These are phyloP conservation scores for Synchiropus splendidus DNA, from an alignment of 2,113 vertebrate species.

Conservation along the genomic window DNA sequence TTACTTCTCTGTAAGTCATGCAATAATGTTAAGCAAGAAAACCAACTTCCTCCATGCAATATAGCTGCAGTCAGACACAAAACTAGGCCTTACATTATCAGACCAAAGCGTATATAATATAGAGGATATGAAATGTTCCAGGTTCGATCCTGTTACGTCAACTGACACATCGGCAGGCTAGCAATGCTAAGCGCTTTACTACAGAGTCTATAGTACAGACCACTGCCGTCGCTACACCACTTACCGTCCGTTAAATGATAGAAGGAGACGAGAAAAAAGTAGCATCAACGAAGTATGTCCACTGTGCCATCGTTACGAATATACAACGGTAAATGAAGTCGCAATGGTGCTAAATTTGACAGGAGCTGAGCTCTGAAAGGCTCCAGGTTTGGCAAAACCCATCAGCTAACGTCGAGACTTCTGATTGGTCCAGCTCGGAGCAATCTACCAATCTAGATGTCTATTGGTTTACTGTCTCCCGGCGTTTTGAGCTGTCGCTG, in stretches of 20 bases:
- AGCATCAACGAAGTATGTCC: constrained; percentile 22
- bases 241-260: constrained; percentile 69
- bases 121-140: no score
- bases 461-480: constrained; percentile 40
- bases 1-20: no score
- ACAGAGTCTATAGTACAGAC: background rate
- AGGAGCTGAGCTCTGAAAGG: constrained; percentile 4
- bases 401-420: constrained; percentile 17
- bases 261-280: constrained; percentile 19
- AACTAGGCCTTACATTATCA: no score
- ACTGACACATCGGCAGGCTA: constrained; percentile 36
- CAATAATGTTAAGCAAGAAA: no score
- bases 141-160: constrained; percentile 6
- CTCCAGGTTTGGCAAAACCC: constrained; percentile 16
- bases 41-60: no score
- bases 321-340: no score
- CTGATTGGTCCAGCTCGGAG: constrained; percentile 43
- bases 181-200: background rate
- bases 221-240: constrained; percentile 2
- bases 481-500: no score
- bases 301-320: constrained; percentile 41
- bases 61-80: no score
- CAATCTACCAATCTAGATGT: no score
- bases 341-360: constrained; percentile 14
- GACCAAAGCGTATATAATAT: no score